Base-by-base conservation (phyloP, 2,888 invertebrate genomes). In the Eulithis prunata region DNA sequence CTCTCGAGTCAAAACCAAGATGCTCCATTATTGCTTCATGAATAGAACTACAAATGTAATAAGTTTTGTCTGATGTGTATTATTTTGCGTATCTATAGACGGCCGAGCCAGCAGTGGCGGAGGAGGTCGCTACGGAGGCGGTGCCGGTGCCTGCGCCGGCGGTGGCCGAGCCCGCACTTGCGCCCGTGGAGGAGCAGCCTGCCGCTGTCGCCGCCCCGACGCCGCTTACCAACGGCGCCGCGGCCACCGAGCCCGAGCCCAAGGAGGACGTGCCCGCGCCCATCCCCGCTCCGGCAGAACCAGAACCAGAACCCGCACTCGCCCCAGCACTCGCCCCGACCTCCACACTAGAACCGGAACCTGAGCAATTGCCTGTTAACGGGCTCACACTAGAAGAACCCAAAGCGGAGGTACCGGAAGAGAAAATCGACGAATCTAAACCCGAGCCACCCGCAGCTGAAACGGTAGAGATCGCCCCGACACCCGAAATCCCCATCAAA, bases 401-500 rank as follows among this genome's bases (percentile, higher is more conserved):
- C 68, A 84, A 82, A 78, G 77, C 75, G 69, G 86, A 85, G 75
- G 77, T 64, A 54, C 70, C 83, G 55, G 84, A 84, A 76, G 77
- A 80, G 57, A 76, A 81, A 72, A 77, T 57, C 61, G 84, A 84
- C 71, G 85, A 87, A 72, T 85, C 76, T 76, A 86, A 88, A 84
- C 78, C 79, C 57, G 90, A 87, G 77, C 86, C 85, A 78, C 70
- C 84, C 71, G 79, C 76, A 73, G 79, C 83, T 68, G 89, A 86
- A 78, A 76, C 84, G 70, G 77, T 83, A 74, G 90, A 89, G 80
- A 83, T 83, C 72, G 86, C 82, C 77, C 87, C 88, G 69, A 85
- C 81, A 72, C 82, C 89, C 78, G 92, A 92, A 87, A 91, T 87
- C 80, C 86, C 91, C 81, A 86, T 85, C 79, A 87, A 91, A 84